Conservation (phyloP, 2,113 vertebrate genomes). For the Pachypanchax playfairii region DNA sequence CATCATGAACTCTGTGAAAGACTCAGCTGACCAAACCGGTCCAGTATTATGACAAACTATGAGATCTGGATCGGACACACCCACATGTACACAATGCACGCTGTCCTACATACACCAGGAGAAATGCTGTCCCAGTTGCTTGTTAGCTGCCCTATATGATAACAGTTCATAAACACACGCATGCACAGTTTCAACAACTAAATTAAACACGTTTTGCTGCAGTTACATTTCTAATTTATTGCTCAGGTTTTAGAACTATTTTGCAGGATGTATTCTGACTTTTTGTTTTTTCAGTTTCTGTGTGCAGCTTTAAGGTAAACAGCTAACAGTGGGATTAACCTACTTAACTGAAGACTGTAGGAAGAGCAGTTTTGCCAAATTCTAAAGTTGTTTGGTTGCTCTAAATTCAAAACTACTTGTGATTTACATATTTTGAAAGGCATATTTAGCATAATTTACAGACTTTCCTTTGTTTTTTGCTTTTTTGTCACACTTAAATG, state of each 20-base stretch:
- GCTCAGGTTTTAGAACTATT: not conserved
- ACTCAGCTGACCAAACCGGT: slow-evolving; percentile 33
- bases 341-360: not conserved
- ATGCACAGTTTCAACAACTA: not conserved
- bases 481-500: too few species aligned
- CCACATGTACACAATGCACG: not conserved
- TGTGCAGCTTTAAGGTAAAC: not conserved
- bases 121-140: slow-evolving; percentile 51
- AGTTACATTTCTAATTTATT: not conserved
- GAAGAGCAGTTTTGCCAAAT: not conserved
- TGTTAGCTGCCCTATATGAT: slow-evolving; percentile 48
- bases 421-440: slow-evolving; percentile 3
- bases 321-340: slow-evolving; percentile 10
- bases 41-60: slow-evolving; percentile 51
- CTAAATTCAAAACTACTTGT: not conserved
- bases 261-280: not conserved
- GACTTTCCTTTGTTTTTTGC: too few species aligned
- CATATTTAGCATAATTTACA: too few species aligned
- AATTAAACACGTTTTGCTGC: slow-evolving; percentile 4
- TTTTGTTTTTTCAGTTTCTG: not conserved
- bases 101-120: slow-evolving; percentile 56
- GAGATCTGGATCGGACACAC: slow-evolving; percentile 21
- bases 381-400: not conserved
- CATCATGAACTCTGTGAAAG: slow-evolving; percentile 18
- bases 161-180: not conserved